Evolutionary conservation across 2,113 vertebrate species (phyloP).

Genomic region (Pandion haliaetus): DNA sequence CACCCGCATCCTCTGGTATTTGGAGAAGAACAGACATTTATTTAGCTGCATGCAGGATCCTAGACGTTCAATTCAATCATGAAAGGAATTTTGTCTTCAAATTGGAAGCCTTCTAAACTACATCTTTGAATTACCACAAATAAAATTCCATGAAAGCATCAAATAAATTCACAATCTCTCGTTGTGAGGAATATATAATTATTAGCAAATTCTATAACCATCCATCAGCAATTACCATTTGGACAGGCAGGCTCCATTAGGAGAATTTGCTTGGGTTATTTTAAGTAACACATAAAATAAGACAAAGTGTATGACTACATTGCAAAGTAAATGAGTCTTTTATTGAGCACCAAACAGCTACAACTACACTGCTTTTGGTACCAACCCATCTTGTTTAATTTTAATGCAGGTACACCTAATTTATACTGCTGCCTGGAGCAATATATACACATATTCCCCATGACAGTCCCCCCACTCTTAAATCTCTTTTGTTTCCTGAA

Average conservation of each 20-base stretch:
- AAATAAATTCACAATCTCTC: not conserved
- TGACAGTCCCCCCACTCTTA: not conserved
- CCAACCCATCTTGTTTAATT: not conserved
- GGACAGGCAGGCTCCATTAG: not conserved
- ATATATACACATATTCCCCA: not conserved
- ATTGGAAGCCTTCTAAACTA: not conserved
- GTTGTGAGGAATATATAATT: not conserved
- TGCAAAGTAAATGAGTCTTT: not conserved
- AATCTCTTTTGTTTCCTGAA: not conserved
- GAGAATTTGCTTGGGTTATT: not conserved
- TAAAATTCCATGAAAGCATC: not conserved
- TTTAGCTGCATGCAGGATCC: not conserved
- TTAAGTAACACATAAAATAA: not conserved
- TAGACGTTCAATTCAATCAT: not conserved
- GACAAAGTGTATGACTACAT: not conserved
- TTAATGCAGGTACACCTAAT: not conserved
- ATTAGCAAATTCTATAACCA: not conserved
- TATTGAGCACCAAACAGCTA: not conserved
- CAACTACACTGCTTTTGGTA: not conserved
- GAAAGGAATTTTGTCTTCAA: not conserved
- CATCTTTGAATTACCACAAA: not conserved
- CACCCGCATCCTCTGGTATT: accelerated
- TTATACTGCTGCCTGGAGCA: not conserved
- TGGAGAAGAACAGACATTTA: not conserved
- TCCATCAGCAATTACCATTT: not conserved